Evolutionary conservation across 37 sponge, comb jelly and placozoan species (phyloP).

Genomic region (Axinella damicornis): DNA sequence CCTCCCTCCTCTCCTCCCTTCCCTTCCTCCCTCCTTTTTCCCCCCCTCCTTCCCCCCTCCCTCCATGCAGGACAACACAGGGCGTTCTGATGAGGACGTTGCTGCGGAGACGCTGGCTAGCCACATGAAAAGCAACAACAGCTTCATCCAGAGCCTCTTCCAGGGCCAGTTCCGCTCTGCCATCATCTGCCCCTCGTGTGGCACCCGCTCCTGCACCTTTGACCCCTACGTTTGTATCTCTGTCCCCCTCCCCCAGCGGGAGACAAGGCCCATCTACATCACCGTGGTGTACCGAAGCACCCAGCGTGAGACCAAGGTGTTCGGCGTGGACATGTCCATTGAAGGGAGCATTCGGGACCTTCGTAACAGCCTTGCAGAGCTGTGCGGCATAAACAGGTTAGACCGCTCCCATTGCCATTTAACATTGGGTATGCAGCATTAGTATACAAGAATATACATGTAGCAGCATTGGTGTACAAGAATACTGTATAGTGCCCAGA

Average conservation of each 20-base stretch:
- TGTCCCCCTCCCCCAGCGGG: constrained; percentile 86
- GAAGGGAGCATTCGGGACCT: constrained; percentile 39
- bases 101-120: constrained; percentile 66
- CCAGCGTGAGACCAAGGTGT: constrained; percentile 26
- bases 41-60: background rate
- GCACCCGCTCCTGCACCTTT: constrained; percentile 73
- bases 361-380: constrained; percentile 48
- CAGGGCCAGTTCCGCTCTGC: constrained; percentile 83
- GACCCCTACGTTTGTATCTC: constrained; percentile 95
- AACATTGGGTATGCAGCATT: too few relatives aligned
- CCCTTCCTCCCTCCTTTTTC: constrained; percentile 1
- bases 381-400: constrained; percentile 53
- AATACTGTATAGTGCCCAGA: too few relatives aligned
- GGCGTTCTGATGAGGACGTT: constrained; percentile 70
- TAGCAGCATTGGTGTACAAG: too few relatives aligned
- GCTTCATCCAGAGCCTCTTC: constrained; percentile 81
- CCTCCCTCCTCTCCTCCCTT: background rate
- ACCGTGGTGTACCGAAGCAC: constrained; percentile 75
- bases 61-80: constrained; percentile 32
- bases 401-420: background rate
- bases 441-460: too few relatives aligned
- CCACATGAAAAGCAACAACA: constrained; percentile 68
- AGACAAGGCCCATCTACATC: constrained; percentile 67
- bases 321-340: constrained; percentile 48
- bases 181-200: constrained; percentile 80